Evolutionary conservation across 2,797 vertebrate species (phyloP).

Genomic region (Myotis findleyi): DNA sequence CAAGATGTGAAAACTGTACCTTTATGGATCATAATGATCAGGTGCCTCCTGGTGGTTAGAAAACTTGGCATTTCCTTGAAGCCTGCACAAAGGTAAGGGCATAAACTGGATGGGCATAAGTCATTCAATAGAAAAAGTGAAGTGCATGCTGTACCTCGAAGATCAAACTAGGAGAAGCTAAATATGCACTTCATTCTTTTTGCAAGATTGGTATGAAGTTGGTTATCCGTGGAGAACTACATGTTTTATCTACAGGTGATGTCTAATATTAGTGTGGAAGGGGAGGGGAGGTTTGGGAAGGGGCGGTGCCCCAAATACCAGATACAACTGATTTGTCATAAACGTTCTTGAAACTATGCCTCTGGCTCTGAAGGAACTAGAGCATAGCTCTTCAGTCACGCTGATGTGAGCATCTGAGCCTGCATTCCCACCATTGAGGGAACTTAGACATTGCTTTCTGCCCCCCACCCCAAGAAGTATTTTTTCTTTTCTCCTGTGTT

Average conservation of each 20-base stretch:
- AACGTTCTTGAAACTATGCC: background rate
- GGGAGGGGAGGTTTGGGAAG: background rate
- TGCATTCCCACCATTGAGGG: background rate
- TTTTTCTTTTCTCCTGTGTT: background rate
- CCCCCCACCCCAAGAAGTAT: background rate
- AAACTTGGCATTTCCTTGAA: background rate
- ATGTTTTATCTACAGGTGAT: background rate
- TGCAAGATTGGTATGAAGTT: background rate
- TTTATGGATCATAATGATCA: background rate
- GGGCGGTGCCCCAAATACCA: background rate
- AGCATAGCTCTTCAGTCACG: background rate
- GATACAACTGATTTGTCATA: background rate
- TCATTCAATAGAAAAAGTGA: background rate
- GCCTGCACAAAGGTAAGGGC: background rate
- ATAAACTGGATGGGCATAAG: background rate
- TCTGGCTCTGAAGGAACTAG: background rate
- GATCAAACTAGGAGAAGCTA: background rate
- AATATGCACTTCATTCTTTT: background rate
- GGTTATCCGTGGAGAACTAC: background rate
- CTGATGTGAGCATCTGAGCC: background rate
- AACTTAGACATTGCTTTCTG: background rate
- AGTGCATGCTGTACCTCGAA: background rate
- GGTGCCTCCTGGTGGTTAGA: slow-evolving; percentile 37
- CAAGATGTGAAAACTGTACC: background rate
- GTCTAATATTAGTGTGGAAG: background rate